Evolutionary conservation across 2,888 invertebrate genomes (phyloP).

Genomic region (Acanthosepion lycidas): DNA sequence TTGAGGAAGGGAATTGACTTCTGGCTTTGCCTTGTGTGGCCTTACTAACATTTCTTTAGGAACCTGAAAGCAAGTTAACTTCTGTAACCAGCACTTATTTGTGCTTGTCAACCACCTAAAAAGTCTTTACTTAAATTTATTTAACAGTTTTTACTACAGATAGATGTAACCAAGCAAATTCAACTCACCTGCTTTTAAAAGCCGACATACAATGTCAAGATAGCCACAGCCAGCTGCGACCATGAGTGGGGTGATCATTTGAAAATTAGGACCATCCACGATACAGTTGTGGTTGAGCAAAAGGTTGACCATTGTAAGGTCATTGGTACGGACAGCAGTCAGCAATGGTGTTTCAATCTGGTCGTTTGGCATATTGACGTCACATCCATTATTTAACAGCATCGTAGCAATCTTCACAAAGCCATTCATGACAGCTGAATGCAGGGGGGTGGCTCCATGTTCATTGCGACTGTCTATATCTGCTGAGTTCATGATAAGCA

Average conservation of each 20-base stretch:
- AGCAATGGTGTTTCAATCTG: constrained; percentile 54
- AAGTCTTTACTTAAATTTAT: too few relatives aligned
- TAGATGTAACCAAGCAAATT: too few relatives aligned
- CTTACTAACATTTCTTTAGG: too few relatives aligned
- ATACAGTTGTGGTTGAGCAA: constrained; percentile 48
- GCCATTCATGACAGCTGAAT: constrained; percentile 58
- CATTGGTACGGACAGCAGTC: constrained; percentile 52
- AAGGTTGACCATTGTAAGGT: not conserved
- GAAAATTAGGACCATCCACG: constrained; percentile 62
- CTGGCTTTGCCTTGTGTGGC: too few relatives aligned
- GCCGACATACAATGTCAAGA: constrained; percentile 58
- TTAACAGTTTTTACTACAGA: too few relatives aligned
- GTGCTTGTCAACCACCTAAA: too few relatives aligned
- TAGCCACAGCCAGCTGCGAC: constrained; percentile 63
- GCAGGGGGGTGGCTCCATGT: constrained; percentile 65
- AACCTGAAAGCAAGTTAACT: too few relatives aligned
- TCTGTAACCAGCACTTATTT: too few relatives aligned
- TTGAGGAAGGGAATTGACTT: too few relatives aligned
- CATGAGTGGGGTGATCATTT: constrained; percentile 63
- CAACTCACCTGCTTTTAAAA: constrained; percentile 62
- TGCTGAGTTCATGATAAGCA: constrained; percentile 65
- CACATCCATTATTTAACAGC: constrained; percentile 62
- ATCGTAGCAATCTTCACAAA: constrained; percentile 59
- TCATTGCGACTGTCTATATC: constrained; percentile 67
- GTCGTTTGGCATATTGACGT: constrained; percentile 55